A percentile compares a stretch with the other conserved stretches of the same genome.
phyloP scores from a whole-genome alignment of 2,797 vertebrate genomes.

The Artibeus jamaicensis region DNA sequence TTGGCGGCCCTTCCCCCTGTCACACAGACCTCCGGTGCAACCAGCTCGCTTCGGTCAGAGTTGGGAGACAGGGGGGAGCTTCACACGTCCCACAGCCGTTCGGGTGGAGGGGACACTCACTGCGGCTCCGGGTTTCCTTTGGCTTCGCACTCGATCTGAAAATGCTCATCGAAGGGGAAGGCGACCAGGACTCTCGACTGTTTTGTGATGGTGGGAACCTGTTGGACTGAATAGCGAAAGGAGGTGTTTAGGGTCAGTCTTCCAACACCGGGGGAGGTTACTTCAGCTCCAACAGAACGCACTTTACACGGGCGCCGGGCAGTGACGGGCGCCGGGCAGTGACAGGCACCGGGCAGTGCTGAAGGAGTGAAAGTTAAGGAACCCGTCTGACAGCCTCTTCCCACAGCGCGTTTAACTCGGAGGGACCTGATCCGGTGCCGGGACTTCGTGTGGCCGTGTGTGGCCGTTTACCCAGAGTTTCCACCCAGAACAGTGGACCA shows the following conservation, averaged over 20 bases:
- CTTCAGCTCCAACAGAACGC: no score
- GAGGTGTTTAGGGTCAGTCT: not conserved
- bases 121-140: slow-evolving; percentile 93
- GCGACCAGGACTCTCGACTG: slow-evolving; percentile 91
- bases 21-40: not conserved
- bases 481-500: not conserved
- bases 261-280: not conserved
- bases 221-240: slow-evolving; percentile 86
- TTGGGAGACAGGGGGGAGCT: not conserved
- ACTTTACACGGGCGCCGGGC: no score
- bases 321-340: no score
- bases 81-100: fast-evolving
- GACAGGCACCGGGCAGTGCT: not conserved
- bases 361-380: not conserved
- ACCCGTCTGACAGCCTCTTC: not conserved
- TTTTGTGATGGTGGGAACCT: slow-evolving; percentile 93
- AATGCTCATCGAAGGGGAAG: slow-evolving; percentile 94
- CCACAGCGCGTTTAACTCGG: not conserved
- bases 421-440: not conserved
- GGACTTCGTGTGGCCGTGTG: not conserved
- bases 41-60: not conserved
- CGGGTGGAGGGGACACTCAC: slow-evolving; percentile 84
- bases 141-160: slow-evolving; percentile 93
- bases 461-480: not conserved
- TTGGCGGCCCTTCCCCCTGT: not conserved